These are phyloP conservation scores for Oreamnos americanus DNA, from an alignment of 2,113 vertebrate genomes.

Conservation along the genomic window DNA sequence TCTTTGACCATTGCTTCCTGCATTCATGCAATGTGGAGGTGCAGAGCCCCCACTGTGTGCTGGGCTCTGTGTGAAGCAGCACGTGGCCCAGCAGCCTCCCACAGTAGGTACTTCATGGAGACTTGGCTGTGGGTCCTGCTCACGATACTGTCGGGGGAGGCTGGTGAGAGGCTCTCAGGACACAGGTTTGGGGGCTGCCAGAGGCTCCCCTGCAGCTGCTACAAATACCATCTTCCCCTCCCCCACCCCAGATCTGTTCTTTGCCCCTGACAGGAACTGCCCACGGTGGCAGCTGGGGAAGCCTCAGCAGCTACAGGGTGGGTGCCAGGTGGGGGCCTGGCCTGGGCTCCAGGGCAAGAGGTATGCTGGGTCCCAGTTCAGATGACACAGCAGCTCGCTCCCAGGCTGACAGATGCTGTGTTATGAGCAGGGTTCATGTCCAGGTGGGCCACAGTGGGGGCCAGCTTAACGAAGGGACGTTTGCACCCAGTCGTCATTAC, in stretches of 20 bases:
- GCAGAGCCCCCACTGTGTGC: background rate
- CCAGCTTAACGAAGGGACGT: rapidly evolving
- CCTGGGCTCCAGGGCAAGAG: background rate
- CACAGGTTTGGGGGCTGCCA: background rate
- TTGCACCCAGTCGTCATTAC: background rate
- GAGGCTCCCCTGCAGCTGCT: constrained; percentile 27
- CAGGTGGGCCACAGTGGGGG: background rate
- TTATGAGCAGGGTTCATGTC: background rate
- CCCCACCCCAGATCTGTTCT: background rate
- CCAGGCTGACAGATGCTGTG: rapidly evolving
- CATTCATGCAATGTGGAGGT: rapidly evolving
- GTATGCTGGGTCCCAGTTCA: background rate
- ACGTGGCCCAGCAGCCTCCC: background rate
- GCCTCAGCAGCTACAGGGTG: background rate
- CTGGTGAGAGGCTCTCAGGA: background rate
- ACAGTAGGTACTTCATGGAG: background rate
- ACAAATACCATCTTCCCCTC: background rate
- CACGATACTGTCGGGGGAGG: too few species aligned
- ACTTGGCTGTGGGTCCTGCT: background rate
- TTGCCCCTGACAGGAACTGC: background rate
- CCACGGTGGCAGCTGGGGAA: background rate
- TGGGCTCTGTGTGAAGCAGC: rapidly evolving
- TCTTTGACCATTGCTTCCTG: background rate
- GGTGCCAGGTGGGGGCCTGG: background rate
- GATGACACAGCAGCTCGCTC: too few species aligned